Conservation (phyloP, 2,888 invertebrate genomes). For the Stenotaenia linearis region DNA sequence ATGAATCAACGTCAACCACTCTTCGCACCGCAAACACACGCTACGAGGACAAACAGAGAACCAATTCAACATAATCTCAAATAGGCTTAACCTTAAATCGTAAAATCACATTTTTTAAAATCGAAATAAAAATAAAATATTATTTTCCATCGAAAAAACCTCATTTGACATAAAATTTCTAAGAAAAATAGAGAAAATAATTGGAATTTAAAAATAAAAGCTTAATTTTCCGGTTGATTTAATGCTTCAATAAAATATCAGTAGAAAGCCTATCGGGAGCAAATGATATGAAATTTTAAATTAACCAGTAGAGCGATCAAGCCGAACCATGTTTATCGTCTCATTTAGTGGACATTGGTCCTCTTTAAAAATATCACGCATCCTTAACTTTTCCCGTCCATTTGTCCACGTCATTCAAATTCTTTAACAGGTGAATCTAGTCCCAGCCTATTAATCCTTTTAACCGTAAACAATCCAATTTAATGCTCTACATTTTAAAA, state of each 20-base stretch:
- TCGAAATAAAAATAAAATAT: not conserved
- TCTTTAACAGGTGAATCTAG: not conserved
- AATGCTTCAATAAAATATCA: not conserved
- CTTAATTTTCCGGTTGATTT: not conserved
- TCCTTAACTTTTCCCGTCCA: slow-evolving; percentile 5
- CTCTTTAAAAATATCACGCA: not conserved
- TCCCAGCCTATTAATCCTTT: not conserved
- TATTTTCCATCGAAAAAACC: not conserved
- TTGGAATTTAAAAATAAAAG: not conserved
- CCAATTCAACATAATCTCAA: not conserved
- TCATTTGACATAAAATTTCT: not conserved
- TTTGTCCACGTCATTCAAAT: not conserved
- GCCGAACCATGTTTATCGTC: not conserved
- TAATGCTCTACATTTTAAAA: not conserved
- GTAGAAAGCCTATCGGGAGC: not conserved
- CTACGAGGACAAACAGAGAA: not conserved
- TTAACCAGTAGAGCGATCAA: not conserved
- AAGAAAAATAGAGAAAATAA: not conserved
- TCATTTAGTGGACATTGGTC: slow-evolving; percentile 3
- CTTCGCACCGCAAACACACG: not conserved
- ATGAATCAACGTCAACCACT: not conserved
- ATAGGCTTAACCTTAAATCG: not conserved
- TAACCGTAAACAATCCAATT: not conserved
- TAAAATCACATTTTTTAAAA: not conserved
- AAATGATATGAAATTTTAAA: not conserved